Evolutionary conservation across 1,140 invertebrate species (phyloP).

Genomic region (Spodoptera litura): DNA sequence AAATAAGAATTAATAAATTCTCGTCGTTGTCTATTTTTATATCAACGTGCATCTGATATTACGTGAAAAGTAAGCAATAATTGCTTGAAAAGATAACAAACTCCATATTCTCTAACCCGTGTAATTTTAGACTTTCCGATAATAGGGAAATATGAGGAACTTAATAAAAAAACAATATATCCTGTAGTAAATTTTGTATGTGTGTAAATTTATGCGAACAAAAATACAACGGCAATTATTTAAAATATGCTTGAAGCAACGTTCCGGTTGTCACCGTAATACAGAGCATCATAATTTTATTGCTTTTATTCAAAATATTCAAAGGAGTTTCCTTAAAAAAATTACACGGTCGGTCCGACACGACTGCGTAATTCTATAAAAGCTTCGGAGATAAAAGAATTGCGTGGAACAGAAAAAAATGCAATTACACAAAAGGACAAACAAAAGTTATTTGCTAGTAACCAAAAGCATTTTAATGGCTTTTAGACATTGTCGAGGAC

Average conservation of each 20-base stretch:
- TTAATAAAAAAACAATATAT: too few relatives aligned
- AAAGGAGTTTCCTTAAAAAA: neutral
- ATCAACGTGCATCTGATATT: too few relatives aligned
- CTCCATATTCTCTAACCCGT: too few relatives aligned
- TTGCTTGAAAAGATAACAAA: too few relatives aligned
- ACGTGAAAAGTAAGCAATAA: too few relatives aligned
- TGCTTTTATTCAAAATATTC: slow-evolving; percentile 4
- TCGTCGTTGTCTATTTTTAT: too few relatives aligned
- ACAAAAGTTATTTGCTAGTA: slow-evolving; percentile 28
- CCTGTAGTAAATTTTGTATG: too few relatives aligned
- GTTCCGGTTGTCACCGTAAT: slow-evolving; percentile 3
- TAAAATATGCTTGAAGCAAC: neutral
- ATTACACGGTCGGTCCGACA: neutral
- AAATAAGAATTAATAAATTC: too few relatives aligned
- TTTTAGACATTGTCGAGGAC: slow-evolving; percentile 9
- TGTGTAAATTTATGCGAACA: neutral
- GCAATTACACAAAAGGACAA: slow-evolving; percentile 33
- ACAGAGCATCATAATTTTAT: neutral
- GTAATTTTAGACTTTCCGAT: too few relatives aligned
- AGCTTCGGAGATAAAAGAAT: slow-evolving; percentile 30
- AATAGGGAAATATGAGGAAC: too few relatives aligned
- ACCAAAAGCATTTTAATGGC: slow-evolving; percentile 31
- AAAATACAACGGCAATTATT: slow-evolving; percentile 7
- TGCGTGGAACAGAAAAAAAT: slow-evolving; percentile 18
- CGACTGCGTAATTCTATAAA: slow-evolving; percentile 20